Percentiles rank a stretch among this genome's conserved stretches.
Conservation (phyloP, 2,888 invertebrate genomes). For the Ornithoptera alexandrae region DNA sequence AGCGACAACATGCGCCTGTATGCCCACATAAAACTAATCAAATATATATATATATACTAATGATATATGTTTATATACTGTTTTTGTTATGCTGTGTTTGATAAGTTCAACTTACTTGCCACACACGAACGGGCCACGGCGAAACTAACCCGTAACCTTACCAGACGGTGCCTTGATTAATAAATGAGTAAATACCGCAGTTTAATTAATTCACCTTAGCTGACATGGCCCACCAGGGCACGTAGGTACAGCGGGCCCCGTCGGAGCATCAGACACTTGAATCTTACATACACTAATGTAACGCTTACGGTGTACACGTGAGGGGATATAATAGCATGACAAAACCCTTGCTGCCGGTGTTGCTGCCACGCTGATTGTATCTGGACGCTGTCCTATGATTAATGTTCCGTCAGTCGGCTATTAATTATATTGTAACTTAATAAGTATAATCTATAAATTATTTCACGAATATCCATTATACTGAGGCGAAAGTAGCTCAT, state of each 20-base stretch:
- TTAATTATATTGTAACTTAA: conserved; percentile 19
- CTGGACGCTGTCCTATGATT: conserved; percentile 27
- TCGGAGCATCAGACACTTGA: conserved; percentile 9
- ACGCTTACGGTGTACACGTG: conserved; percentile 2
- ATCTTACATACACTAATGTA: conserved; percentile 10
- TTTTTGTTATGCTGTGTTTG: neutral
- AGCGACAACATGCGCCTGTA: no score
- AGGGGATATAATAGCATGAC: conserved; percentile 12
- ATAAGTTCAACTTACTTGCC: neutral
- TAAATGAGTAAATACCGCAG: conserved; percentile 45
- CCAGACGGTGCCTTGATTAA: conserved; percentile 42
- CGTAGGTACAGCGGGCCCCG: conserved; percentile 21
- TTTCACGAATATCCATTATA: conserved; percentile 8
- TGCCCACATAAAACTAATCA: no score
- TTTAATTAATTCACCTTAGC: conserved; percentile 54
- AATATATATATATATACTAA: no score
- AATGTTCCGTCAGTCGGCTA: conserved; percentile 12
- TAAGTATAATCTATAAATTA: conserved; percentile 14
- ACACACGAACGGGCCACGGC: neutral
- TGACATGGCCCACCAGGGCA: conserved; percentile 41
- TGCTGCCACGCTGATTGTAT: conserved; percentile 15
- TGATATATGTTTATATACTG: no score
- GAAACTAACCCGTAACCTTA: conserved; percentile 24
- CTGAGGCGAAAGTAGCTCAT: no score
- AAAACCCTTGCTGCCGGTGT: neutral